Base-by-base conservation (phyloP, 2,797 vertebrate genomes). In the Glossophaga mutica region DNA sequence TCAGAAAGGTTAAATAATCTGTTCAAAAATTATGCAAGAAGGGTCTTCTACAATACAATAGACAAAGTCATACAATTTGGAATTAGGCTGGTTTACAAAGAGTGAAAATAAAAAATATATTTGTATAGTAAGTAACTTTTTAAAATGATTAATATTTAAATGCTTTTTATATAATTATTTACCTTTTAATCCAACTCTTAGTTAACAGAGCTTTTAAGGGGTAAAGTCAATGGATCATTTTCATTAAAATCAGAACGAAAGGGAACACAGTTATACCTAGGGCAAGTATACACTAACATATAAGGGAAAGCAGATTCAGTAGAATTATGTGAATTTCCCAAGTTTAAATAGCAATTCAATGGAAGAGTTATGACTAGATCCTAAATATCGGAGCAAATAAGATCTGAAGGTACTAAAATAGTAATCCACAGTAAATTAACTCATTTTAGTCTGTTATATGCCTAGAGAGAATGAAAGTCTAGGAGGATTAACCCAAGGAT, bases 181-280 rank as follows among this genome's bases (percentile, higher is more conserved):
- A 11, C n/a, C 95, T 90, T 88, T 62, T 14, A 76, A 84, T 83
- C 48, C 29, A 90, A 92, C 37, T 91, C 65, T 87, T 86, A 57
- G 37, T 65, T 94, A 89, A 88, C n/a, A 65, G 21, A 50, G 29
- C 21, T 74, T 87, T 83, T 48, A 93, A 85, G 48, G 26, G 48
- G 88, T 70, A 92, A 85, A 71, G 44, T 85, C 46, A 96, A 94
- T 39, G 29, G 91, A 67, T 65, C 32, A 48, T 46, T 83, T 79
- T 55, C 86, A 83, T 77, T 95, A 82, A 90, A 86, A 84, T 52
- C 18, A 84, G 34, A 79, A 94, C 42, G 12, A 96, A 91, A 91
- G 29, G 19, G 11, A 74, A 26, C 19, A 77, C 5, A 71, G 11
- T 86, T 91, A 91, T 26, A 91, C 15, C 34, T 50, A 93, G 19